Percentiles rank a stretch among this genome's conserved stretches.
Conservation (phyloP, 2,888 invertebrate species). For the Microplitis deprimator region DNA sequence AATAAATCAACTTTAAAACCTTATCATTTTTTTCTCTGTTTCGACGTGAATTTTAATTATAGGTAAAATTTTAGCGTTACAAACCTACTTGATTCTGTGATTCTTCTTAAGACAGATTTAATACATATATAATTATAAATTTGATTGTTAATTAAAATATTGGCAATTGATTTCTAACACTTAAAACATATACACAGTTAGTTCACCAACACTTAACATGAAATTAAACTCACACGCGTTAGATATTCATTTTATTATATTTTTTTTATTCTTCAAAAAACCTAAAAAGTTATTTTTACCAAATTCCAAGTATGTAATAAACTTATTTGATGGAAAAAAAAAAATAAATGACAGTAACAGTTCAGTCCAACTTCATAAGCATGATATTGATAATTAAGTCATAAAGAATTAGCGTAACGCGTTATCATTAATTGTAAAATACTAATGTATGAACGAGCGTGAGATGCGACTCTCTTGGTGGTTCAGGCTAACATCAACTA, state of each 20-base stretch:
- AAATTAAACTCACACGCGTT: neutral
- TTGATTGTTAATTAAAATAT: neutral
- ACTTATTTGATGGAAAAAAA: neutral
- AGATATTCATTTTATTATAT: neutral
- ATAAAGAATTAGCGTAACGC: neutral
- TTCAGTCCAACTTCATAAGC: neutral
- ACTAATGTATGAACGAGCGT: slow-evolving; percentile 40
- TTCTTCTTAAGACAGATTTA: neutral
- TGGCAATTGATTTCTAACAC: neutral
- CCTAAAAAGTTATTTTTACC: neutral
- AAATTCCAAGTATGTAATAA: neutral
- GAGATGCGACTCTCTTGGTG: slow-evolving; percentile 67
- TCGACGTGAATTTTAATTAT: neutral
- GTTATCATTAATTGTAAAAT: slow-evolving; percentile 22
- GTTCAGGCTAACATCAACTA: slow-evolving; percentile 69
- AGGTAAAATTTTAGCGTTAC: neutral
- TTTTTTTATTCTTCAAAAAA: neutral
- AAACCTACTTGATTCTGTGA: neutral
- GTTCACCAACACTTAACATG: neutral
- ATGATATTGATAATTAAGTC: neutral
- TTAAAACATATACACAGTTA: neutral
- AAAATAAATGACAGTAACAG: neutral
- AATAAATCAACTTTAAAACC: neutral
- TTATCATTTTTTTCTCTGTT: neutral
- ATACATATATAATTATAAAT: neutral